A percentile compares a stretch with the other conserved stretches of the same genome.
Conservation (phyloP, 2,797 vertebrate species). For the Gadopsis bispinosus region DNA sequence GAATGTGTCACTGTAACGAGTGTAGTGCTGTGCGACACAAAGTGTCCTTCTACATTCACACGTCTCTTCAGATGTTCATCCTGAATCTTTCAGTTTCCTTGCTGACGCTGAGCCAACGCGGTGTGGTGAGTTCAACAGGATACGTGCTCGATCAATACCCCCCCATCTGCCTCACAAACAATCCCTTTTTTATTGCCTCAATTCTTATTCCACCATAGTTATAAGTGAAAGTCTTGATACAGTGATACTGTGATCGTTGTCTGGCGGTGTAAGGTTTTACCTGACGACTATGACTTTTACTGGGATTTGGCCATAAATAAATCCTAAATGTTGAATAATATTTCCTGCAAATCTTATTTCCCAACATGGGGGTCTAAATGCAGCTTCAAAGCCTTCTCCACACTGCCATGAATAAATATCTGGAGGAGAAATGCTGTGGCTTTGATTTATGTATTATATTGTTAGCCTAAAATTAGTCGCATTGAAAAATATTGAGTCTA, state of each 20-base stretch:
- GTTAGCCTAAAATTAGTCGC: background rate
- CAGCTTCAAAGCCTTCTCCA: background rate
- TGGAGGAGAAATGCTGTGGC: background rate
- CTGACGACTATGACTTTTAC: background rate
- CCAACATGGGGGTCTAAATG: background rate
- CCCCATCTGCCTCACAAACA: constrained; percentile 3
- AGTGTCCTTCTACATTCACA: background rate
- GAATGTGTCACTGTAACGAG: background rate
- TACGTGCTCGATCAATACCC: constrained; percentile 8
- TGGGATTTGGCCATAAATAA: too few relatives aligned
- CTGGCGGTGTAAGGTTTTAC: background rate
- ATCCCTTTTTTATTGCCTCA: background rate
- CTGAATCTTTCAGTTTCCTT: constrained; percentile 1
- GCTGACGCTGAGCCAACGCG: constrained; percentile 3
- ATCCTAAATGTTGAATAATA: too few relatives aligned
- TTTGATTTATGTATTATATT: background rate
- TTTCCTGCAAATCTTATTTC: background rate
- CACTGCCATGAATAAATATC: background rate
- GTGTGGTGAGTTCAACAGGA: constrained; percentile 52
- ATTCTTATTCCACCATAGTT: background rate
- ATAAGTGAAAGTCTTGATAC: too few relatives aligned
- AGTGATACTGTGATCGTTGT: background rate
- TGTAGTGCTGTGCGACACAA: background rate
- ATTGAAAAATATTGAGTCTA: background rate
- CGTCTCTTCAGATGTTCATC: background rate